phyloP scores from a whole-genome alignment of 1,140 invertebrate genomes.

The Pseudomyrmex sp. region DNA sequence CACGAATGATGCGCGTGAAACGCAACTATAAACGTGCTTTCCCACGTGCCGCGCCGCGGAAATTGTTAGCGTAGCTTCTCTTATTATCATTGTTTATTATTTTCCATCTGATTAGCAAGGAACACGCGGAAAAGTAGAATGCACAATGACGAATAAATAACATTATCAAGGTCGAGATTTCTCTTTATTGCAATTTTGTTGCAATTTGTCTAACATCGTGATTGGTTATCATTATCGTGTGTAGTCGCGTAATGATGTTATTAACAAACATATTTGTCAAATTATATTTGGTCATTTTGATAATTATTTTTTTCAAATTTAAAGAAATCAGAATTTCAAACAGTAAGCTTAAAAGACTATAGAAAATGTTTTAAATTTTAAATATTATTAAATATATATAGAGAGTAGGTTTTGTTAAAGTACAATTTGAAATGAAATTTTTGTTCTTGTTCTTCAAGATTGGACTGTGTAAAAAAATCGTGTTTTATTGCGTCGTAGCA shows the following conservation, averaged over 20 bases:
- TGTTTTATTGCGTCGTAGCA: conserved; percentile 29
- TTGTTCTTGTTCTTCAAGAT: neutral
- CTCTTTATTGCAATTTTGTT: conserved; percentile 21
- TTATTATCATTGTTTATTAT: conserved; percentile 60
- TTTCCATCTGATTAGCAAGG: conserved; percentile 34
- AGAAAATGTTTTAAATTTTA: too few species aligned
- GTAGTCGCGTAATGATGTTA: neutral
- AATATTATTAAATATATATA: too few species aligned
- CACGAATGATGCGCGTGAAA: conserved; percentile 34
- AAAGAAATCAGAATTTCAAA: too few species aligned
- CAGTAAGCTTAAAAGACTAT: too few species aligned
- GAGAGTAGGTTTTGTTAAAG: neutral
- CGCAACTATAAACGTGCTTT: conserved; percentile 38
- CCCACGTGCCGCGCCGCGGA: conserved; percentile 58
- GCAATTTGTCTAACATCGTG: conserved; percentile 21
- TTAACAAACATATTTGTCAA: conserved; percentile 9
- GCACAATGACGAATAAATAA: conserved; percentile 9
- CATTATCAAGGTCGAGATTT: neutral
- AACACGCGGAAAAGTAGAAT: conserved; percentile 35
- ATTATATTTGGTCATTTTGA: conserved; percentile 16
- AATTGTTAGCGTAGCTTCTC: conserved; percentile 39
- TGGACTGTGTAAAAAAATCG: conserved; percentile 1
- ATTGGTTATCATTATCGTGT: neutral
- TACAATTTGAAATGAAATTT: neutral
- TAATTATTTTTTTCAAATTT: too few species aligned